Evolutionary conservation across 2,888 invertebrate species (phyloP).

Genomic region (Hymenopus coronatus): DNA sequence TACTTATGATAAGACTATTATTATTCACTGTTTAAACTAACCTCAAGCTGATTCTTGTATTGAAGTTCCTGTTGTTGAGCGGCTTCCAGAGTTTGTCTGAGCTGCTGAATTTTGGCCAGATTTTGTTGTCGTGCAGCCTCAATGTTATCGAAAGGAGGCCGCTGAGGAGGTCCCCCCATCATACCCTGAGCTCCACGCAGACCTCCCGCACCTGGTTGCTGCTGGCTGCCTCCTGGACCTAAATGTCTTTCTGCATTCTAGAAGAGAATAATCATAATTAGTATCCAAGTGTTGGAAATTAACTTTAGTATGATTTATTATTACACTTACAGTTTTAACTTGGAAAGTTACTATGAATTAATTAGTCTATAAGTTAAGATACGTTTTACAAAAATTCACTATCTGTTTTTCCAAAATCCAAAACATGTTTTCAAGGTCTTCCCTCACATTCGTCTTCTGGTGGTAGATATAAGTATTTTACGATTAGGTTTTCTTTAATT

Average conservation of each 20-base stretch:
- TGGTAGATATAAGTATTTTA: no score
- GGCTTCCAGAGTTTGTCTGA: slow-evolving; percentile 75
- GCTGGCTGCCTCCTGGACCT: slow-evolving; percentile 31
- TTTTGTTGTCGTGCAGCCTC: slow-evolving; percentile 76
- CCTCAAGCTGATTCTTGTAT: slow-evolving; percentile 74
- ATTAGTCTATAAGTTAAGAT: no score
- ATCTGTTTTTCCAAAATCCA: no score
- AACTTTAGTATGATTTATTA: no score
- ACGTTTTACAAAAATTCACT: no score
- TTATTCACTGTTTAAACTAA: slow-evolving; percentile 12
- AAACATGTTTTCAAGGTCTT: no score
- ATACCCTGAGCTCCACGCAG: slow-evolving; percentile 31
- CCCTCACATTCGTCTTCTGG: no score
- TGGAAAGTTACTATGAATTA: no score
- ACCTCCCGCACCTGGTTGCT: slow-evolving; percentile 35
- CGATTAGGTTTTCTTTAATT: no score
- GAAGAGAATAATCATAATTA: not conserved
- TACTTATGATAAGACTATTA: no score
- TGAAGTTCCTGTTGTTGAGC: slow-evolving; percentile 77
- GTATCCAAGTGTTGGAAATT: no score
- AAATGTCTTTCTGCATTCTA: slow-evolving; percentile 13
- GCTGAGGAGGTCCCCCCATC: slow-evolving; percentile 32
- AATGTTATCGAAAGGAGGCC: slow-evolving; percentile 56
- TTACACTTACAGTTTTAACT: no score
- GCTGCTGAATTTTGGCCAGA: slow-evolving; percentile 70